Evolutionary conservation across 2,888 invertebrate genomes (phyloP), one percentile per base, ranked within the genome.

Genomic region (Drosophila diplacantha): DNA sequence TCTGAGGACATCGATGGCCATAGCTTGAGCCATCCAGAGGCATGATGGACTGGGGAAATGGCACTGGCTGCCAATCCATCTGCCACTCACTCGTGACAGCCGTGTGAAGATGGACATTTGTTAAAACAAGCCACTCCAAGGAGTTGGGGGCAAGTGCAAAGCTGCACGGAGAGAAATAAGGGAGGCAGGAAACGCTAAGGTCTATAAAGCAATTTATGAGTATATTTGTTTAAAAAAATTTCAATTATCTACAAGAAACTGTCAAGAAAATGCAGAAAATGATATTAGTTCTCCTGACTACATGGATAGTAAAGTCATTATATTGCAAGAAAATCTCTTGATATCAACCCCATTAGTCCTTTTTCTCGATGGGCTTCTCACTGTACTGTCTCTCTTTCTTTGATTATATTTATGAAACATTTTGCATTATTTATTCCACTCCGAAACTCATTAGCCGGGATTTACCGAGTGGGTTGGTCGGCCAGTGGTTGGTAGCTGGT

Each of bases 381-480:
- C 1, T 44, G 14, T 2, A 5, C 29, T 20, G 31, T 20, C 22
- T 18, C 26, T 56, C 31, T 18, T 16, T 24, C 44, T 55, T 38
- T 54, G 34, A 32, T 39, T 11, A 51, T 65, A 64, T 70, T 77
- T 77, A 72, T 73, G 81, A 66, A 80, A 64, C 72, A 63, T 70
- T 75, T 73, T 81, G 72, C 75, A 77, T 77, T 81, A 77, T 77
- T 78, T 75, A 81, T 73, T 55, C 38, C 39, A 56, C 66, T 29
- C 64, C 43, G 57, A 49, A 68, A 59, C 73, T 80, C 74, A 76
- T 80, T 76, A 80, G 58, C 58, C 53, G 37, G 46, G 39, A 50
- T 69, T 60, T 64, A 46, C 32, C 32, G 26, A 49, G 12, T 26
- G 20, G 20, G 18, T 14, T 24, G 56, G 32, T 18, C 8, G 20